A percentile compares a stretch with the other conserved stretches of the same genome.
These are phyloP conservation scores for Nomada ruficornis DNA, from an alignment of 2,888 invertebrate genomes.

Conservation along the genomic window DNA sequence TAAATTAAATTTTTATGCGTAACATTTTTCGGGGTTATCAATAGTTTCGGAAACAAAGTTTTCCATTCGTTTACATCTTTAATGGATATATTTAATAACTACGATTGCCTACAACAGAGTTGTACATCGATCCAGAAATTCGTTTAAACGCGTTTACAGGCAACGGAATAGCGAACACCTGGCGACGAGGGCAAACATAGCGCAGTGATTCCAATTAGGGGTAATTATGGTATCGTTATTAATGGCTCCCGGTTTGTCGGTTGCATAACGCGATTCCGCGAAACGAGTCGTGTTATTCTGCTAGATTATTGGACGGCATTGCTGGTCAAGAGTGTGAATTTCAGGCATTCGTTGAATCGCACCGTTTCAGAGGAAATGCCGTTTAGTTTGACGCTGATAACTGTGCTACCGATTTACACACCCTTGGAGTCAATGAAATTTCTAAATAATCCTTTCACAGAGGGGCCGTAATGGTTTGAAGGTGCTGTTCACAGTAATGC, in stretches of 20 bases:
- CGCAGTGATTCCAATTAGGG: slow-evolving; percentile 54
- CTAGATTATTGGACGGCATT: slow-evolving; percentile 34
- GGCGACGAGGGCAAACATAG: slow-evolving; percentile 40
- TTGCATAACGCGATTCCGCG: slow-evolving; percentile 48
- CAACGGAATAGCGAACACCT: slow-evolving; percentile 3
- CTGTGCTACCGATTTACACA: not conserved
- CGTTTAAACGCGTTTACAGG: slow-evolving; percentile 4
- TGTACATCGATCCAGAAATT: not conserved
- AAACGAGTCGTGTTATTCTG: slow-evolving; percentile 34
- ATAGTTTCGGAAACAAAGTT: too few relatives aligned
- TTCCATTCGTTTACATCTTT: too few relatives aligned
- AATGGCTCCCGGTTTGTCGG: slow-evolving; percentile 35
- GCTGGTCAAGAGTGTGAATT: slow-evolving; percentile 25
- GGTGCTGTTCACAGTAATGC: too few relatives aligned
- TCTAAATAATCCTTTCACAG: not conserved
- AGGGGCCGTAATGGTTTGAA: not conserved
- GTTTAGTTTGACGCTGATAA: not conserved
- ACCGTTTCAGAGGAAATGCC: slow-evolving; percentile 9
- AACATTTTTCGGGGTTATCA: too few relatives aligned
- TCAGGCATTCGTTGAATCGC: slow-evolving; percentile 28
- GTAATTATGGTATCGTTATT: slow-evolving; percentile 54
- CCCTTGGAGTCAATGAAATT: not conserved
- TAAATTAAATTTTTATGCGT: too few relatives aligned
- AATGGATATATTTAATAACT: too few relatives aligned
- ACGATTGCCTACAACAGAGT: not conserved